Evolutionary conservation across 2,888 invertebrate genomes (phyloP), one percentile per base, ranked within the genome.

Genomic region (Oscheius sp.): DNA sequence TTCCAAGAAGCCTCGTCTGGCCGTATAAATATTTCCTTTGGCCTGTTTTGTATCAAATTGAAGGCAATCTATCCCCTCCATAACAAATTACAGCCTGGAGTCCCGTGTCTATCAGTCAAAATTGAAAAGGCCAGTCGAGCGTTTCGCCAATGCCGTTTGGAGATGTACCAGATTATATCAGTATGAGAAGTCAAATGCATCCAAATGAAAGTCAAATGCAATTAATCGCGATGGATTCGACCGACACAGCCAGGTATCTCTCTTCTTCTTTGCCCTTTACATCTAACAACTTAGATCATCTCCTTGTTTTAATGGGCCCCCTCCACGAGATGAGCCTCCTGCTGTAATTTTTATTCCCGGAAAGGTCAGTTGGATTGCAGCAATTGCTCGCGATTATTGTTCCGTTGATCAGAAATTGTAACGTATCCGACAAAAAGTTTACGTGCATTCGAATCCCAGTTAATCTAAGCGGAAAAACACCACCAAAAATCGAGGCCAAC

Each of bases 181-280:
- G 75, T 42, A 67, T 81, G 65, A n/a, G n/a, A n/a, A n/a, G n/a
- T n/a, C n/a, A n/a, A n/a, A n/a, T n/a, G n/a, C 68, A 73, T 55
- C 74, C 73, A 61, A 81, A 79, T 46, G 81, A 81, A 66, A 81
- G 81, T 61, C 81, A 81, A 37, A 79, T 79, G 78, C 79, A 81
- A 70, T 65, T 81, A 53, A 81, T 81, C 42, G 70, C 75, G 23
- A 79, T 79, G 70, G 76, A 75, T 58, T 72, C 74, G 48, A 63
- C 71, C 15, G 79, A 79, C 58, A 73, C 71, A 3, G 72, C 69
- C 52, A 69, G 69, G 69, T 68, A 39, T 17, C 20, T 25, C 15
- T 12, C 37, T 34, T 12, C 37, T 42, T 17, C 42, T 42, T 12
- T 12, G 15, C 12, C 17, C 29, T n/a, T n/a, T n/a, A n/a, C 52